Conservation (phyloP, 2,797 vertebrate species). For the Chrysolophus pictus region DNA sequence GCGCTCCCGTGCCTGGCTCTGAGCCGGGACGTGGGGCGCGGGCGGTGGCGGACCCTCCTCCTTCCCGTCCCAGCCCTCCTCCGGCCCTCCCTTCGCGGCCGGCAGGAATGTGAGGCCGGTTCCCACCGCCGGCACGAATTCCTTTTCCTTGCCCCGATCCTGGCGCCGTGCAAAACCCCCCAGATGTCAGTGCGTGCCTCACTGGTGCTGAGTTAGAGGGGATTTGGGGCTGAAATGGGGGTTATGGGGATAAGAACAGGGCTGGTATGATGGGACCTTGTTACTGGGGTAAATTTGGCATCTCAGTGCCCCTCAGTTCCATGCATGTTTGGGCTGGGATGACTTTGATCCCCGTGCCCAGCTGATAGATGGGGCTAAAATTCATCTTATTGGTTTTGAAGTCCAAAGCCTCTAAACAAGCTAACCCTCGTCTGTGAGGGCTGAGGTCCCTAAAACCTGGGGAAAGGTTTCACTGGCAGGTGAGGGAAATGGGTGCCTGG, state of each 20-base stretch:
- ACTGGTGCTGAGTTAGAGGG: accelerated
- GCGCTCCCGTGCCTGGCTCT: conserved; percentile 1
- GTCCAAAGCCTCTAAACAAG: not conserved
- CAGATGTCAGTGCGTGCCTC: not conserved
- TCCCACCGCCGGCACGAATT: conserved; percentile 1
- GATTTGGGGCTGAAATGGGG: not conserved
- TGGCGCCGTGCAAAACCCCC: not conserved
- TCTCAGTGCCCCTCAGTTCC: not conserved
- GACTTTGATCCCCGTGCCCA: not conserved
- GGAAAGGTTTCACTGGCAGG: not conserved
- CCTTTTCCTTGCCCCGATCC: not conserved
- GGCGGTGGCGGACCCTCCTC: conserved; percentile 63
- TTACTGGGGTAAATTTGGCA: not conserved
- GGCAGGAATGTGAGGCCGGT: conserved; percentile 64
- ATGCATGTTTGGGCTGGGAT: accelerated
- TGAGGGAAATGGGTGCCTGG: not conserved
- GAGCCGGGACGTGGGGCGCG: conserved; percentile 28
- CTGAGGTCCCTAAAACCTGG: not conserved
- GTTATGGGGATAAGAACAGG: not conserved
- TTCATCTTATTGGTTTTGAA: not conserved
- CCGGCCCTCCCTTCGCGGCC: conserved; percentile 67
- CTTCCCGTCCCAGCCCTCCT: conserved; percentile 70
- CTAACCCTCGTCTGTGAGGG: not conserved
- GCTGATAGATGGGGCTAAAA: not conserved
- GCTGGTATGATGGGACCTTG: accelerated